Conservation (phyloP, 92 coral and sea anemone genomes). For the Phenganax subtilis region DNA sequence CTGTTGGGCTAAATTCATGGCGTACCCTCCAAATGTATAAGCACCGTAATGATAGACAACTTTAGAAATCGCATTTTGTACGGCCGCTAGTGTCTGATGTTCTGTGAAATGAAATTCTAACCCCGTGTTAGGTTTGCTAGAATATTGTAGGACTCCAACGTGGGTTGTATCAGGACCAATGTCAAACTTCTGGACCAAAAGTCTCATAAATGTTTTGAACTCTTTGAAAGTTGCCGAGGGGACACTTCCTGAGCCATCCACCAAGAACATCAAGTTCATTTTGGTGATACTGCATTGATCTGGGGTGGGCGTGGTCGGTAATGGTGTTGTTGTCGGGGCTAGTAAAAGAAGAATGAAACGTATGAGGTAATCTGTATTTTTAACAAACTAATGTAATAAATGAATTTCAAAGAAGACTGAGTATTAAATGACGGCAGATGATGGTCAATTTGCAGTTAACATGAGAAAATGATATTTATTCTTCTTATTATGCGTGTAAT, state of each 20-base stretch:
- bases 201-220: slow-evolving; percentile 29
- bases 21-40: slow-evolving; percentile 35
- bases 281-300: not conserved
- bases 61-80: slow-evolving; percentile 21
- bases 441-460: no score
- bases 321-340: not conserved
- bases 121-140: slow-evolving; percentile 15
- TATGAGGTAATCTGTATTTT: not conserved
- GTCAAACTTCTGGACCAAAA: slow-evolving; percentile 21
- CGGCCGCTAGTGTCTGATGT: not conserved
- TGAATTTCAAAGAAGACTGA: no score
- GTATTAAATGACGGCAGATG: no score
- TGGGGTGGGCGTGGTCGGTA: not conserved
- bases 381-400: not conserved
- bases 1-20: slow-evolving; percentile 30
- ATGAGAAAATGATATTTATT: no score
- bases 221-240: slow-evolving; percentile 19
- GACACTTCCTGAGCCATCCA: slow-evolving; percentile 38
- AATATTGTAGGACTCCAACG: slow-evolving; percentile 28
- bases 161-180: slow-evolving; percentile 20
- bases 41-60: slow-evolving; percentile 28
- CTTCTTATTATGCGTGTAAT: no score
- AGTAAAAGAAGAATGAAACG: not conserved
- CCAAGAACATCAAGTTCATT: slow-evolving; percentile 32
- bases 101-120: slow-evolving; percentile 14